phyloP scores from a whole-genome alignment of 2,113 vertebrate species.

The Callocephalon fimbriatum region DNA sequence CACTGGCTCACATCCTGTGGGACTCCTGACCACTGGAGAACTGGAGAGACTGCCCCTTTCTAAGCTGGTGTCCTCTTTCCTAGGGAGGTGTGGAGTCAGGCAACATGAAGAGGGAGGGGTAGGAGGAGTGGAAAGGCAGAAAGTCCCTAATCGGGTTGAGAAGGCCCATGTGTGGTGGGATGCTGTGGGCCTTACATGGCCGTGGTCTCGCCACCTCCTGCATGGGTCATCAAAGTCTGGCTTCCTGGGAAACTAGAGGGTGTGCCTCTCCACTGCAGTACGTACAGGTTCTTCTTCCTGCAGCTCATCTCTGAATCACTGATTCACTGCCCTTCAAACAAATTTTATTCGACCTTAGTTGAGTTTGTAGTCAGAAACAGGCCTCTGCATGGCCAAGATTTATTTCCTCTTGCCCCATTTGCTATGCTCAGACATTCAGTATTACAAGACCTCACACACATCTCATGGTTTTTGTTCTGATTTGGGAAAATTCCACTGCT shows the following conservation, averaged over 20 bases:
- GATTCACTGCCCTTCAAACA: background rate
- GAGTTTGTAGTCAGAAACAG: background rate
- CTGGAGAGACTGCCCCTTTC: background rate
- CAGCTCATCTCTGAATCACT: background rate
- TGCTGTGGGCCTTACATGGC: background rate
- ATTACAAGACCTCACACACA: background rate
- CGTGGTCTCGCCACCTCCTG: background rate
- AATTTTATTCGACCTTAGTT: background rate
- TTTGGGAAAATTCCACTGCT: background rate
- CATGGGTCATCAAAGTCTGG: background rate
- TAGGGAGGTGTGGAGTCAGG: background rate
- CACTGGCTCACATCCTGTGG: background rate
- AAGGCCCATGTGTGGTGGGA: background rate
- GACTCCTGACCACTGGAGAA: background rate
- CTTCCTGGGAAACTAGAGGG: background rate
- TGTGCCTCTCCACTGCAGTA: background rate
- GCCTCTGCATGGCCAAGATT: background rate
- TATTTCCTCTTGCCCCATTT: background rate
- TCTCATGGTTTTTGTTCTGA: background rate
- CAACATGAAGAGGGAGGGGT: background rate
- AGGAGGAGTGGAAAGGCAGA: background rate
- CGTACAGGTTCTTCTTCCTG: background rate
- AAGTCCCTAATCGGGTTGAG: background rate
- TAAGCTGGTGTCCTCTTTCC: background rate
- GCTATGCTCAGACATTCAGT: background rate